phyloP scores from a whole-genome alignment of 2,888 invertebrate species.

The Yponomeuta evonymella region DNA sequence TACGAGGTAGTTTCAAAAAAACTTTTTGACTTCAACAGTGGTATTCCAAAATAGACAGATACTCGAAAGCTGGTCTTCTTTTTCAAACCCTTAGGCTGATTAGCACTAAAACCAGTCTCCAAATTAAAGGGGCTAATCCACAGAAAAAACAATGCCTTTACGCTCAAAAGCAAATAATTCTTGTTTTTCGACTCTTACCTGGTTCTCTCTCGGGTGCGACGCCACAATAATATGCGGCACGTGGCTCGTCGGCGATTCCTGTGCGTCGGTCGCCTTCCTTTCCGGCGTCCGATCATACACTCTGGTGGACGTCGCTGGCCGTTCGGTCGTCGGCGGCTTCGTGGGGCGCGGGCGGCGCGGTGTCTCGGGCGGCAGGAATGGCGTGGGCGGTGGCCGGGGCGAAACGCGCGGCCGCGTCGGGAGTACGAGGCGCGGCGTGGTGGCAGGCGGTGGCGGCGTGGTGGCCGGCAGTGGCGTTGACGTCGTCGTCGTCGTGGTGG shows the following conservation, averaged over 20 bases:
- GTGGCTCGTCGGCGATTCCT: constrained; percentile 60
- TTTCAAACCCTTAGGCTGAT: no score
- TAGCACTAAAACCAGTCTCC: no score
- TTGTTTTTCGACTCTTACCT: constrained; percentile 44
- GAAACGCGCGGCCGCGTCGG: constrained; percentile 36
- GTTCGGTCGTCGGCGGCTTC: constrained; percentile 45
- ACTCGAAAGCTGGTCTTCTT: no score
- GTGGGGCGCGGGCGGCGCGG: constrained; percentile 35
- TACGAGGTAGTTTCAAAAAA: no score
- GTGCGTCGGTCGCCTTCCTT: constrained; percentile 55
- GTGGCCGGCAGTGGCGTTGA: constrained; percentile 25
- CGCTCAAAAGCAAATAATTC: no score
- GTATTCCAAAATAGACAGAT: no score
- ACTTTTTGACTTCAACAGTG: no score
- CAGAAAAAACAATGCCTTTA: no score
- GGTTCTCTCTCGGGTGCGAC: constrained; percentile 88
- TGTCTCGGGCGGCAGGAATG: constrained; percentile 37
- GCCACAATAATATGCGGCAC: constrained; percentile 77
- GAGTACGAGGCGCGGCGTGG: constrained; percentile 35
- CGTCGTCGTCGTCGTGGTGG: constrained; percentile 34
- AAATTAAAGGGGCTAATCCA: no score
- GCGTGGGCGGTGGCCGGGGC: constrained; percentile 36
- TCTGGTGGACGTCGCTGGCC: constrained; percentile 40
- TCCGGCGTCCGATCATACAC: constrained; percentile 56
- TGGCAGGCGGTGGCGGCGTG: constrained; percentile 23